Base-by-base conservation (phyloP, 1,140 invertebrate genomes). In the Plutomurus gul region DNA sequence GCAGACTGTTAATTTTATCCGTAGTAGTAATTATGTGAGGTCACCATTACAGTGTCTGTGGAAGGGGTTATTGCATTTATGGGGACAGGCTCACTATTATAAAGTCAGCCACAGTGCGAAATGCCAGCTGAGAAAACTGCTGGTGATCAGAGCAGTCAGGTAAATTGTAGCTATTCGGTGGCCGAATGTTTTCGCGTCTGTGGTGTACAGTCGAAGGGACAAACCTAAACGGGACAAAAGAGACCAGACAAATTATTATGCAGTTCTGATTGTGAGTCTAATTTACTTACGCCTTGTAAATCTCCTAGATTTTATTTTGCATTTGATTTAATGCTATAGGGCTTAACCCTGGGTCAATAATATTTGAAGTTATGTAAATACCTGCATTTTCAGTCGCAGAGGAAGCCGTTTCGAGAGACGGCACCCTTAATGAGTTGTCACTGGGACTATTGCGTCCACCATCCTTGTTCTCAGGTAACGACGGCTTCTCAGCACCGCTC, bases 341-440 rank as follows among this genome's bases (percentile, higher is more conserved):
- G n/a, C n/a, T n/a, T n/a, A n/a, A n/a, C n/a, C n/a, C n/a, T n/a
- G n/a, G n/a, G n/a, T n/a, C n/a, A n/a, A n/a, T n/a, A n/a, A n/a
- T n/a, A n/a, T n/a, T n/a, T n/a, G n/a, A n/a, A n/a, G n/a, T n/a
- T n/a, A n/a, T n/a, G 10, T 70, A 25, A 8, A 18, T 78, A 72
- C 76, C 76, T 72, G 76, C 36, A 72, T 72, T 72, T 43, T 72
- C 70, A 72, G 49, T 51, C 27, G 78, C 74, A 51, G 81, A 65
- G 47, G 81, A 79, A n/a, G 78, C 73, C 4, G 79, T 72, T 36
- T 78, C 81, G 8, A 82, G 60, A n/a, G 72, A 78, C 20, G 81
- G 81, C 1, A 80, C 73, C 39, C 73, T 75, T 36, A 82, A 40
- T 27, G 78, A 39, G 39, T 75, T 47, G 36, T 72, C 60, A 18